Percentiles rank a stretch among this genome's conserved stretches.
These are phyloP conservation scores for Paracyprichromis sp. DNA, from an alignment of 2,113 vertebrate species.

Conservation along the genomic window DNA sequence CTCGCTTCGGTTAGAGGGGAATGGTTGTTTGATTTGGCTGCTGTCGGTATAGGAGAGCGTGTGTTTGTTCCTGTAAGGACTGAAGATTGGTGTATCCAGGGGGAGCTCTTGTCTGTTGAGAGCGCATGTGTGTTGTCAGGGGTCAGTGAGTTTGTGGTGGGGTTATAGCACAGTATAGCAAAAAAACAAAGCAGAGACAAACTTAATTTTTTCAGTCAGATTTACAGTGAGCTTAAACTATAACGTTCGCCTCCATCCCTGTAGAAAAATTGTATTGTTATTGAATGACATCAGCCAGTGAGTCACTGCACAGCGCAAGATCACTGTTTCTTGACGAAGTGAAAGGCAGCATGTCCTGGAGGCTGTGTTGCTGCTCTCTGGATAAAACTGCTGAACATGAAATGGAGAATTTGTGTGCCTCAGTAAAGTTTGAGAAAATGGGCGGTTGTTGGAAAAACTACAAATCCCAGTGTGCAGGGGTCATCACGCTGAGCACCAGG, in stretches of 20 bases:
- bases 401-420: background rate
- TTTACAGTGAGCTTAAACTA: background rate
- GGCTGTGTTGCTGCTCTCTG: background rate
- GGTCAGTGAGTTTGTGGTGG: background rate
- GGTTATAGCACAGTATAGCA: slow-evolving; percentile 3
- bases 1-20: background rate
- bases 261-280: background rate
- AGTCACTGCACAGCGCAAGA: background rate
- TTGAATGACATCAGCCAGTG: background rate
- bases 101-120: slow-evolving; percentile 55
- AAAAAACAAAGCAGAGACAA: background rate
- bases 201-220: background rate
- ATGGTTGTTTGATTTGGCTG: background rate
- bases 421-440: background rate
- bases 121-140: slow-evolving; percentile 3
- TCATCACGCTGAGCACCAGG: background rate
- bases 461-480: background rate
- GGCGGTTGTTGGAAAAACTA: background rate
- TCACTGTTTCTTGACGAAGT: background rate
- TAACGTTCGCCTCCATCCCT: background rate
- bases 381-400: background rate
- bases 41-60: background rate
- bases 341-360: background rate
- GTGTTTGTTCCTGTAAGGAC: background rate
- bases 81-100: slow-evolving; percentile 34